phyloP scores from a whole-genome alignment of 2,113 vertebrate genomes.

The Pituophis catenifer region DNA sequence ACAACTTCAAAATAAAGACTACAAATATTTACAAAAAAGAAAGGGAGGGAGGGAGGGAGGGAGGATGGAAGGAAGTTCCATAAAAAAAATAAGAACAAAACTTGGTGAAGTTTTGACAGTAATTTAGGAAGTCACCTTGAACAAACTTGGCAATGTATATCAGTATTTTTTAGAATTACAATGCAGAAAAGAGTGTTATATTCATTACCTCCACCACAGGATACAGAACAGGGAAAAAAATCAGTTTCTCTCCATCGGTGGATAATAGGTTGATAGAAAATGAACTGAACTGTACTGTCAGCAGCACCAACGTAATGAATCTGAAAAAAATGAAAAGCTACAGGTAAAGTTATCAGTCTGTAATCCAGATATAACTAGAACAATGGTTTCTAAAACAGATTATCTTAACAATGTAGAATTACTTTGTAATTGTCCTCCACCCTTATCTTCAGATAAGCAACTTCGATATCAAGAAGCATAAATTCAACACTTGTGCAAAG shows the following conservation, averaged over 20 bases:
- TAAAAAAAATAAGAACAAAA: not conserved
- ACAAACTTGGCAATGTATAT: not conserved
- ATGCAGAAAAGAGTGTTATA: not conserved
- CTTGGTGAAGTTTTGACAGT: no score
- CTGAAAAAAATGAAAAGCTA: conserved; percentile 67
- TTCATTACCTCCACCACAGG: conserved; percentile 90
- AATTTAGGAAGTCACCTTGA: no score
- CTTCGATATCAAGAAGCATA: not conserved
- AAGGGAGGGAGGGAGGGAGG: not conserved
- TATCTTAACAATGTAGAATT: not conserved
- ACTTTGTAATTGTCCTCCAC: not conserved
- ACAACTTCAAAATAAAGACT: not conserved
- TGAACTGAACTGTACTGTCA: conserved; percentile 90
- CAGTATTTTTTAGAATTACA: not conserved
- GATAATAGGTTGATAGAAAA: conserved; percentile 94
- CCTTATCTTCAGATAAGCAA: not conserved
- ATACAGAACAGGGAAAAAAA: conserved; percentile 95
- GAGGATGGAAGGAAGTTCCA: not conserved
- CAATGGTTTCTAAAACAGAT: not conserved
- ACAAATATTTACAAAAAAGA: not conserved
- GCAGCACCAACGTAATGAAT: conserved; percentile 72
- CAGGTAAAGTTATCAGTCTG: not conserved
- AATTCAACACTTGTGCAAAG: not conserved
- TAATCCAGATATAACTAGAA: not conserved
- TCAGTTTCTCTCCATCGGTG: conserved; percentile 96